Percentiles rank a stretch among this genome's conserved stretches.
These are phyloP conservation scores for Stomorhina lunata DNA, from an alignment of 2,888 invertebrate species.

Conservation along the genomic window DNA sequence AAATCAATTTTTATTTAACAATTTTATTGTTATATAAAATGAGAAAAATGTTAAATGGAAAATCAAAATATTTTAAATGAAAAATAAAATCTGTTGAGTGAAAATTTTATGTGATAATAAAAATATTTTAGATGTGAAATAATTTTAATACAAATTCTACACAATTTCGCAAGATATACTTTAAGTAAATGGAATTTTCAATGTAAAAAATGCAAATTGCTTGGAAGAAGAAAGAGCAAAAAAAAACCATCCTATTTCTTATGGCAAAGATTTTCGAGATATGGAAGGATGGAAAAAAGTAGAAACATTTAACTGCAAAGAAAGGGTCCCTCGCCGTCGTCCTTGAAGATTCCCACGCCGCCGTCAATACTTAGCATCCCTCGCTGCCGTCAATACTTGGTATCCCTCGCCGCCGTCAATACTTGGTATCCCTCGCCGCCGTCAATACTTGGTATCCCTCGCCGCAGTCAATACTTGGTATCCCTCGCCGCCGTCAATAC, in stretches of 20 bases:
- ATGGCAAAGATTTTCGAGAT: neutral
- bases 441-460: constrained; percentile 68
- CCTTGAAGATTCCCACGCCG: constrained; percentile 61
- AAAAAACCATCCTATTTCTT: constrained; percentile 57
- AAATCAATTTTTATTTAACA: constrained; percentile 54
- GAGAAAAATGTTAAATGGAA: constrained; percentile 18
- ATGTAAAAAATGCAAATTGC: neutral
- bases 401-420: constrained; percentile 62
- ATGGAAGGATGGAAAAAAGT: constrained; percentile 52
- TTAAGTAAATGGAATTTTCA: neutral
- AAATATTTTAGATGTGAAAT: no score
- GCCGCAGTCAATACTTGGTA: constrained; percentile 67
- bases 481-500: constrained; percentile 72
- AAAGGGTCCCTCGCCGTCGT: constrained; percentile 65
- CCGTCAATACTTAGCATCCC: constrained; percentile 62
- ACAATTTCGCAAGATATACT: neutral
- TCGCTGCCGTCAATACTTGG: constrained; percentile 55
- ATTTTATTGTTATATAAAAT: constrained; percentile 30
- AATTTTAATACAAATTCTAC: constrained; percentile 49
- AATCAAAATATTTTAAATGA: constrained; percentile 6
- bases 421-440: constrained; percentile 69
- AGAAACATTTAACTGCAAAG: neutral
- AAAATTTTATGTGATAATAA: neutral
- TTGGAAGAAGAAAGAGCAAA: neutral
- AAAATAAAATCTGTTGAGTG: no score